Percentiles rank a stretch among this genome's conserved stretches.
phyloP scores from a whole-genome alignment of 2,797 vertebrate genomes.

The Lithobates sylvaticus region DNA sequence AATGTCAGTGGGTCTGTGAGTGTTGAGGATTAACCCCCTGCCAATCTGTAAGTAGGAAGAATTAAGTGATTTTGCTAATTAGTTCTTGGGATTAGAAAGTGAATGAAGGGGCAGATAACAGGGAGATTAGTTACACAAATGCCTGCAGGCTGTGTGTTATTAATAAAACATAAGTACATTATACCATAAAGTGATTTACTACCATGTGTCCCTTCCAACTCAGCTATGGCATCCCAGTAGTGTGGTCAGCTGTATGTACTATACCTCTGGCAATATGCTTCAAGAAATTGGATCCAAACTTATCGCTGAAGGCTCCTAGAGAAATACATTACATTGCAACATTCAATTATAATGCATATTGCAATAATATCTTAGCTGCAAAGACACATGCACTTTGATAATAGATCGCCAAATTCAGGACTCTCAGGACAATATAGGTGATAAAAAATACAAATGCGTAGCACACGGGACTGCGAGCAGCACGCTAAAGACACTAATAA shows the following conservation, averaged over 20 bases:
- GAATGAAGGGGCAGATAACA: conserved; percentile 42
- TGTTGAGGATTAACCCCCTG: conserved; percentile 33
- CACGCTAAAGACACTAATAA: too few relatives aligned
- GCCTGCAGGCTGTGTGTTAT: conserved; percentile 37
- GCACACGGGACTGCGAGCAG: too few relatives aligned
- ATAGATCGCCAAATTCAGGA: too few relatives aligned
- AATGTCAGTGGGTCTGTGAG: conserved; percentile 10
- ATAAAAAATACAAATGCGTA: too few relatives aligned
- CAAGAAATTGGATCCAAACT: not conserved
- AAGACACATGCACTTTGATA: too few relatives aligned
- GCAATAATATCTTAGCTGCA: too few relatives aligned
- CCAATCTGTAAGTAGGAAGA: conserved; percentile 28
- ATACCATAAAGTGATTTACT: conserved; percentile 41
- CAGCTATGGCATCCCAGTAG: not conserved
- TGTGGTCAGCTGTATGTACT: too few relatives aligned
- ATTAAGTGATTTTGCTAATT: conserved; percentile 50
- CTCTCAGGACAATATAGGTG: too few relatives aligned
- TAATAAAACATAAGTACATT: conserved; percentile 43
- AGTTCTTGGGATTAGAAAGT: conserved; percentile 49
- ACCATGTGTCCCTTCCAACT: conserved; percentile 9
- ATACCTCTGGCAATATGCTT: too few relatives aligned
- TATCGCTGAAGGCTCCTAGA: not conserved
- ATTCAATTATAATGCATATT: too few relatives aligned
- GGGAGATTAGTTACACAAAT: conserved; percentile 16
- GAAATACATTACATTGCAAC: not conserved